Conservation (phyloP, 1,140 invertebrate species). For the Dreissena rostriformis region DNA sequence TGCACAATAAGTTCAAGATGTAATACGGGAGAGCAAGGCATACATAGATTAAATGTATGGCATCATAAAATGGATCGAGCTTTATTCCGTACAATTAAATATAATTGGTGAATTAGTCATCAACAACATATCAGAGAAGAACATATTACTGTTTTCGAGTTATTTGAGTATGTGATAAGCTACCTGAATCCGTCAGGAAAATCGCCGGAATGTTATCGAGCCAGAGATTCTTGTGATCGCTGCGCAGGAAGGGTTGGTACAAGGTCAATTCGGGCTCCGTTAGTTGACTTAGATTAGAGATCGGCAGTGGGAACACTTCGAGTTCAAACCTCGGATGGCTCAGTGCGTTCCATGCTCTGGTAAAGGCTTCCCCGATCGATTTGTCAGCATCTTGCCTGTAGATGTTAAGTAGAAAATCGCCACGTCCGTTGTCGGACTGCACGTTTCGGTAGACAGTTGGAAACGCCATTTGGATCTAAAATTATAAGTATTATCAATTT, state of each 20-base stretch:
- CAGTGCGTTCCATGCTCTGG: background rate
- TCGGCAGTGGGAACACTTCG: conserved; percentile 11
- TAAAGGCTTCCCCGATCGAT: background rate
- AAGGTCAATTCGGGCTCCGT: background rate
- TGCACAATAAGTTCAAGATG: background rate
- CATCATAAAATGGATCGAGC: background rate
- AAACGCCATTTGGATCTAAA: too few relatives aligned
- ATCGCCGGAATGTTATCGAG: conserved; percentile 31
- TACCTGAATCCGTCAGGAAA: conserved; percentile 37
- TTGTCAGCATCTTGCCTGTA: background rate
- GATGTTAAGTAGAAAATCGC: conserved; percentile 31
- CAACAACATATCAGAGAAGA: background rate
- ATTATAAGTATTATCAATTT: too few relatives aligned
- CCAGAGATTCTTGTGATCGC: conserved; percentile 39
- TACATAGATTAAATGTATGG: background rate
- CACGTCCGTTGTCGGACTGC: conserved; percentile 4
- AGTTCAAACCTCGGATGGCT: conserved; percentile 6
- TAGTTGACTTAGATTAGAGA: background rate
- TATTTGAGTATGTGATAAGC: background rate
- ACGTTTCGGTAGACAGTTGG: too few relatives aligned
- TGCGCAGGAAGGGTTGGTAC: conserved; percentile 18
- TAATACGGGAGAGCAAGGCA: background rate
- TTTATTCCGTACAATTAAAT: background rate
- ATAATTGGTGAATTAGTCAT: background rate
- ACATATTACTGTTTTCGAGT: background rate